phyloP scores from a whole-genome alignment of 2,113 vertebrate species.

The Phrynosoma blainvillii region DNA sequence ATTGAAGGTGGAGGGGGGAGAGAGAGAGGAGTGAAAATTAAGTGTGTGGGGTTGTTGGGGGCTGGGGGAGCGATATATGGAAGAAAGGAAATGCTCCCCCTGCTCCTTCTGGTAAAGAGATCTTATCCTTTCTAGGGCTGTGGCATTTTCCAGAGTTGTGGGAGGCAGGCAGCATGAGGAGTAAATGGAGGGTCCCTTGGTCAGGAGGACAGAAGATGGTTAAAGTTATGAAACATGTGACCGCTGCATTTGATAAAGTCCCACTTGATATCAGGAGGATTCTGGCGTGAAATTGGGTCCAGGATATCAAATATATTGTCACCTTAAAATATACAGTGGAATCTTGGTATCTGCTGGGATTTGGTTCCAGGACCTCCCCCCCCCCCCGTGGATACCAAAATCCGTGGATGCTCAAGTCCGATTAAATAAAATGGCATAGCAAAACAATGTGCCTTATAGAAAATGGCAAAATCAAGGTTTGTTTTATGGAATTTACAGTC shows the following conservation, averaged over 20 bases:
- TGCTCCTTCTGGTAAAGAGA: constrained; percentile 48
- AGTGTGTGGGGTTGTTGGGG: constrained; percentile 65
- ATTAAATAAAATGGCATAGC: too few relatives aligned
- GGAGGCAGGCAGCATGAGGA: constrained; percentile 44
- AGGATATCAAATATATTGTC: not conserved
- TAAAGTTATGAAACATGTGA: not conserved
- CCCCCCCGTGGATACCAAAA: too few relatives aligned
- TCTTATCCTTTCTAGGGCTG: constrained; percentile 57
- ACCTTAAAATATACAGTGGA: too few relatives aligned
- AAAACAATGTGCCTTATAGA: too few relatives aligned
- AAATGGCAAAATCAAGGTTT: too few relatives aligned
- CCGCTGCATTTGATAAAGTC: not conserved
- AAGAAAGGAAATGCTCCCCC: constrained; percentile 65
- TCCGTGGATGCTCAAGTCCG: too few relatives aligned
- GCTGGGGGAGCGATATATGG: constrained; percentile 38
- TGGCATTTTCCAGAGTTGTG: constrained; percentile 55
- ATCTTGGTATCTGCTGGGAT: too few relatives aligned
- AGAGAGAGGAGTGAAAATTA: constrained; percentile 64
- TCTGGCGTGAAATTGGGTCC: not conserved
- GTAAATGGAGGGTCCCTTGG: not conserved
- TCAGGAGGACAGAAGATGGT: not conserved
- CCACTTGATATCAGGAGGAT: not conserved
- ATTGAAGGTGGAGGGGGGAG: constrained; percentile 64
- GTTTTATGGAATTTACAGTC: too few relatives aligned
- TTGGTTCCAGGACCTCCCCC: too few relatives aligned